Percentiles rank a stretch among this genome's conserved stretches.
Conservation (phyloP, 2,797 vertebrate species). For the Cirrhinus molitorella region DNA sequence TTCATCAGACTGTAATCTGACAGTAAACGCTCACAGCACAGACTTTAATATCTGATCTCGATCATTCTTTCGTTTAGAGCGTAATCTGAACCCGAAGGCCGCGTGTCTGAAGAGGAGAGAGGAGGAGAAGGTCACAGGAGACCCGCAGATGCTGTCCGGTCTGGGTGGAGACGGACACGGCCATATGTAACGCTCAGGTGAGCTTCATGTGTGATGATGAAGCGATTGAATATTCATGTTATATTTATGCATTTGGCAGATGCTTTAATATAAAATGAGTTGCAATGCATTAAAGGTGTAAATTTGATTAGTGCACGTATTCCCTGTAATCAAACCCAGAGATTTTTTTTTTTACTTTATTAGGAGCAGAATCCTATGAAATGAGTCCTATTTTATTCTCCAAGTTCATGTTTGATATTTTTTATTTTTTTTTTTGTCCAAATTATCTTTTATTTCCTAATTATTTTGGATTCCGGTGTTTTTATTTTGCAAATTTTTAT, state of each 20-base stretch:
- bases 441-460: too few relatives aligned
- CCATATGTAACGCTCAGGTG: conserved; percentile 64
- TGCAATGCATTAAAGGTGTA: neutral
- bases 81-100: conserved; percentile 97
- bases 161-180: conserved; percentile 88
- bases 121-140: conserved; percentile 95
- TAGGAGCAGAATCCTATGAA: neutral
- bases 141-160: conserved; percentile 91
- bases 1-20: neutral
- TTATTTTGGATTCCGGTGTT: too few relatives aligned
- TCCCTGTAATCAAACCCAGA: neutral
- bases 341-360: neutral
- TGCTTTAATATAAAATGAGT: neutral
- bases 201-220: neutral
- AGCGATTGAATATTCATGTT: neutral
- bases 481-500: too few relatives aligned
- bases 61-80: conserved; percentile 78
- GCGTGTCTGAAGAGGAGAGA: conserved; percentile 98
- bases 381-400: neutral
- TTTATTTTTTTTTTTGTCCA: too few relatives aligned
- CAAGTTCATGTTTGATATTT: too few relatives aligned
- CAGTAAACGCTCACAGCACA: neutral
- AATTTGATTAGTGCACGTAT: neutral
- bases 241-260: neutral
- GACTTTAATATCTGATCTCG: neutral